Conservation (phyloP, 2,797 vertebrate species). For the Myotis findleyi region DNA sequence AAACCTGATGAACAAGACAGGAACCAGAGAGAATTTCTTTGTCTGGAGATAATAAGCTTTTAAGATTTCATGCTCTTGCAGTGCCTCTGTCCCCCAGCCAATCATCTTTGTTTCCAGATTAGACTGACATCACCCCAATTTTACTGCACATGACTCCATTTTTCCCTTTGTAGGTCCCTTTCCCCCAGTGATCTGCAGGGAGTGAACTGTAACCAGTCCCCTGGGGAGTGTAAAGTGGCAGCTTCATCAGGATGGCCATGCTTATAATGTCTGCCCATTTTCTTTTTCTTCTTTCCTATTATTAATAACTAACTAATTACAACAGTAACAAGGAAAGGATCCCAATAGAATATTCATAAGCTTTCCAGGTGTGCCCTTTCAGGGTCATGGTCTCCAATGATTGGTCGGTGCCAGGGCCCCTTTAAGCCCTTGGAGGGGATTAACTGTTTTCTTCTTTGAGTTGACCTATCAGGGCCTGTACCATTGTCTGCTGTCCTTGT, state of each 20-base stretch:
- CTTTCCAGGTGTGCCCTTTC: not conserved
- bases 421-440: not conserved
- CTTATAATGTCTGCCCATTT: not conserved
- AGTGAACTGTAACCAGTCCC: not conserved
- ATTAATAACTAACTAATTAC: not conserved
- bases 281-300: not conserved
- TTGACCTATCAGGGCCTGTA: not conserved
- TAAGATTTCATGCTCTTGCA: not conserved
- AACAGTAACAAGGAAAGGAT: not conserved
- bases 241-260: not conserved
- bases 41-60: not conserved
- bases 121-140: not conserved
- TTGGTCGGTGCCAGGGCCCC: not conserved
- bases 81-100: not conserved
- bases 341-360: not conserved
- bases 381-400: not conserved
- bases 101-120: not conserved
- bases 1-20: not conserved
- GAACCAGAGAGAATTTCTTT: not conserved
- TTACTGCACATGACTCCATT: not conserved
- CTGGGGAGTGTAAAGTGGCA: not conserved
- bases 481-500: not conserved
- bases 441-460: not conserved
- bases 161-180: not conserved
- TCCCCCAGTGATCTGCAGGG: not conserved